phyloP scores from a whole-genome alignment of 2,888 invertebrate species.

The Melieria crassipennis region DNA sequence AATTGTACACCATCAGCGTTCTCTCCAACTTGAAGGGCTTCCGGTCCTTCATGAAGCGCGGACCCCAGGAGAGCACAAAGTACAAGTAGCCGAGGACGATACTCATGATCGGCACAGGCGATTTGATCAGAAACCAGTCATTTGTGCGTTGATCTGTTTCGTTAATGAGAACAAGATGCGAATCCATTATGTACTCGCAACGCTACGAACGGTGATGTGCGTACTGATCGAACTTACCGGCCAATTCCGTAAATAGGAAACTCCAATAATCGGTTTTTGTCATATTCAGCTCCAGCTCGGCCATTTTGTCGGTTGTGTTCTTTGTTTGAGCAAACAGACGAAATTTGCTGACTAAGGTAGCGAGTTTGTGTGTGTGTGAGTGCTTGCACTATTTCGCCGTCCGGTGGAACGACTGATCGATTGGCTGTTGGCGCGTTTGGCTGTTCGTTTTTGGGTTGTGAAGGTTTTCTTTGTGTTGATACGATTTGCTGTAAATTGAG shows the following conservation, averaged over 20 bases:
- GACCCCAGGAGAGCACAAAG: conserved; percentile 82
- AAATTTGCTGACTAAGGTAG: no score
- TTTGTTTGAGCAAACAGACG: no score
- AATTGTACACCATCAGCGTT: conserved; percentile 85
- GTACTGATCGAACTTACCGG: conserved; percentile 67
- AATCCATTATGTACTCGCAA: not conserved
- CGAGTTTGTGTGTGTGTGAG: no score
- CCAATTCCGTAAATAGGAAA: conserved; percentile 72
- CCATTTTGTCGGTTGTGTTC: conserved; percentile 56
- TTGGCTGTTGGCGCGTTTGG: no score
- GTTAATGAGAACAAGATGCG: not conserved
- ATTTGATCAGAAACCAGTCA: conserved; percentile 74
- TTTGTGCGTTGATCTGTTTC: conserved; percentile 72
- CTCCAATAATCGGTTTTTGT: conserved; percentile 71
- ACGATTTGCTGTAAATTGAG: no score
- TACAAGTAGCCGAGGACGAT: conserved; percentile 76
- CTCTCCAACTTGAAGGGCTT: conserved; percentile 84
- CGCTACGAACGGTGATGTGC: not conserved
- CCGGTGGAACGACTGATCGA: no score
- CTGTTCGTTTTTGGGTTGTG: no score
- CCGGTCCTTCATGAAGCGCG: conserved; percentile 85
- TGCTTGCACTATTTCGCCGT: no score
- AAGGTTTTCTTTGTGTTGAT: no score
- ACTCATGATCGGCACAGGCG: conserved; percentile 75
- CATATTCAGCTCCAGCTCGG: conserved; percentile 73